Conservation (phyloP, 1,140 invertebrate species). For the Drosophila murphyi region DNA sequence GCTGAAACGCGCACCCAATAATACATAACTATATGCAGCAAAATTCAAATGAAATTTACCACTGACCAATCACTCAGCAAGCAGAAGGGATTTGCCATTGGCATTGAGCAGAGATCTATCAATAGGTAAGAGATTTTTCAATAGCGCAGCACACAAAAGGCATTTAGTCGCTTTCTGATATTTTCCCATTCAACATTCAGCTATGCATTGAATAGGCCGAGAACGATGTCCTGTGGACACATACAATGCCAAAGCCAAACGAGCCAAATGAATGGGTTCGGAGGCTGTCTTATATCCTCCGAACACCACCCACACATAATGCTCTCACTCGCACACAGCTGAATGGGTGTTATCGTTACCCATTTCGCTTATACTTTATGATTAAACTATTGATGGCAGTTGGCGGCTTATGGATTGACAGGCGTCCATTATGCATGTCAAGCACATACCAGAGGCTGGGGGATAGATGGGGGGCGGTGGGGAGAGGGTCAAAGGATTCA, state of each 20-base stretch:
- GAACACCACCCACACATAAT: neutral
- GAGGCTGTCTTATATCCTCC: conserved; percentile 17
- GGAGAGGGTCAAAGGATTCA: conserved; percentile 52
- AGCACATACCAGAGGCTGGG: conserved; percentile 4
- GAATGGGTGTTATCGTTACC: conserved; percentile 77
- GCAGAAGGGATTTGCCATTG: neutral
- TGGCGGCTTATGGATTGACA: conserved; percentile 50
- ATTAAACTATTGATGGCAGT: conserved; percentile 74
- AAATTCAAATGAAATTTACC: conserved; percentile 52
- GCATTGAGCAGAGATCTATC: conserved; percentile 45
- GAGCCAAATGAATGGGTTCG: conserved; percentile 38
- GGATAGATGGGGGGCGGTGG: neutral
- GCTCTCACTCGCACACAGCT: conserved; percentile 9
- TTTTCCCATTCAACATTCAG: conserved; percentile 74
- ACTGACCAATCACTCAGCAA: conserved; percentile 52
- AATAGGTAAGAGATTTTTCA: conserved; percentile 69
- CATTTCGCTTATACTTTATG: conserved; percentile 66
- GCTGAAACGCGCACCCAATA: conserved; percentile 11
- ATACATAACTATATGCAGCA: conserved; percentile 39
- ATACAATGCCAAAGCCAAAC: conserved; percentile 29
- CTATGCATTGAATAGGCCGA: conserved; percentile 67
- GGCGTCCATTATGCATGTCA: conserved; percentile 64
- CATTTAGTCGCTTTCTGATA: conserved; percentile 79
- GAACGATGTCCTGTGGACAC: conserved; percentile 18
- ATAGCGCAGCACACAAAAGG: conserved; percentile 65